Evolutionary conservation across 2,888 invertebrate species (phyloP).

Genomic region (Tethea ocularis): DNA sequence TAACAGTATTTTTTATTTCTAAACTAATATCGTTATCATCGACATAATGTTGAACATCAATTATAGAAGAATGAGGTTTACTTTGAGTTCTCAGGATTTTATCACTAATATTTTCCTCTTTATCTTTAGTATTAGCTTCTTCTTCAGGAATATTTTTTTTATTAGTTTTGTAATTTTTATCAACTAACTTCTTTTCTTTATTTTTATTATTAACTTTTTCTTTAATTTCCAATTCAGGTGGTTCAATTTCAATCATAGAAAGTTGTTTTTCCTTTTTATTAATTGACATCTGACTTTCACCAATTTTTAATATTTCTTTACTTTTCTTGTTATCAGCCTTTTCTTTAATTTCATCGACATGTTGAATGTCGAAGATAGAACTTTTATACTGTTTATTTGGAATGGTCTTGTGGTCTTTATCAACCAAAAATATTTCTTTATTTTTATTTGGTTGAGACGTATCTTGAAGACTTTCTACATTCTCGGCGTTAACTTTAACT

Average conservation of each 20-base stretch:
- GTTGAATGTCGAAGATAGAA: not conserved
- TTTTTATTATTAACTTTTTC: not conserved
- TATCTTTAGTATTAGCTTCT: not conserved
- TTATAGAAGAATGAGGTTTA: not conserved
- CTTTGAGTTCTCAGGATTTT: not conserved
- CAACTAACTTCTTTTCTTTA: not conserved
- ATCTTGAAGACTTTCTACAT: not conserved
- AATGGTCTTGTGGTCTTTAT: not conserved
- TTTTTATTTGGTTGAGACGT: not conserved
- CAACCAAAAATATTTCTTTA: not conserved
- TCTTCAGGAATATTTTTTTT: not conserved
- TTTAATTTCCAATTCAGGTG: not conserved
- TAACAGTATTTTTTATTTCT: not conserved
- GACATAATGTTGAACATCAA: not conserved
- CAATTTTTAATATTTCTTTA: not conserved
- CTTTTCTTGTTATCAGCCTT: not conserved
- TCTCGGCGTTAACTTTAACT: not conserved
- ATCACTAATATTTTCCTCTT: not conserved
- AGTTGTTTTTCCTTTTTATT: not conserved
- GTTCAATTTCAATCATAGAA: not conserved
- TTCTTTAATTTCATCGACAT: not conserved
- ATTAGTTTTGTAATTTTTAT: not conserved
- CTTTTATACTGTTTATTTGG: not conserved
- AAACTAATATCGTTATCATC: not conserved
- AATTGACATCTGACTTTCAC: not conserved